Base-by-base conservation (phyloP, 1,140 invertebrate genomes). In the Ceratina japonica region DNA sequence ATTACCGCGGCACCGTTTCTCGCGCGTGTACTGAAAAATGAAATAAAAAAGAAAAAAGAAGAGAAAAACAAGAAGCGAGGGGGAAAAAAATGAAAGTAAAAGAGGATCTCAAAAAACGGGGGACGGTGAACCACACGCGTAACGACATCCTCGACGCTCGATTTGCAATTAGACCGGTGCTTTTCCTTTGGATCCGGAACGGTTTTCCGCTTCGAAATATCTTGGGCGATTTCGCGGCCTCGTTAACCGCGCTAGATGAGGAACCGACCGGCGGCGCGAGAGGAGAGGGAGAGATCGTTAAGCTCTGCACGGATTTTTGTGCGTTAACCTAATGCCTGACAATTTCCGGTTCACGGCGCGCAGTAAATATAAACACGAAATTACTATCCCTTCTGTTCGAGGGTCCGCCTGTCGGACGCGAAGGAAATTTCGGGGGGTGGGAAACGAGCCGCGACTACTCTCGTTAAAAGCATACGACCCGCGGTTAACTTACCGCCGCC, bases 301-400 rank as follows among this genome's bases (percentile, higher is more conserved):
- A 80, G 51, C 37, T 13, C 59, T 7, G 12, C 16, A 0, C 10
- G 31, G 16, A 70, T 70, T 76, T 70, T 80, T 80, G 24, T 76
- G n/a, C 63, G 22, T 66, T 66, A 79, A 75, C 73, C 58, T 62
- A 68, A 80, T 80, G 58, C 52, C 72, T 70, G 51, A 62, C 20
- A 63, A 64, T 44, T 70, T 66, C 27, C 70, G n/a, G 62, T 58
- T 49, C 62, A 59, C 22, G 22, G 7, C 1, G 16, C 44, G 51
- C 18, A 20, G 20, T 80, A 76, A 75, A 85, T 81, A 59, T 81
- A 59, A 58, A 70, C 64, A 73, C 68, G 71, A 72, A 83, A 75
- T 79, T 74, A 69, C 69, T 80, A 44, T 69, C 49, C 37, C 72
- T 44, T 37, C n/a, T 65, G 62, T 76, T 64, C 54, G 63, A 69